These are phyloP conservation scores for Scaptodrosophila latifasciaeformis DNA, from an alignment of 2,888 invertebrate species.

Conservation along the genomic window DNA sequence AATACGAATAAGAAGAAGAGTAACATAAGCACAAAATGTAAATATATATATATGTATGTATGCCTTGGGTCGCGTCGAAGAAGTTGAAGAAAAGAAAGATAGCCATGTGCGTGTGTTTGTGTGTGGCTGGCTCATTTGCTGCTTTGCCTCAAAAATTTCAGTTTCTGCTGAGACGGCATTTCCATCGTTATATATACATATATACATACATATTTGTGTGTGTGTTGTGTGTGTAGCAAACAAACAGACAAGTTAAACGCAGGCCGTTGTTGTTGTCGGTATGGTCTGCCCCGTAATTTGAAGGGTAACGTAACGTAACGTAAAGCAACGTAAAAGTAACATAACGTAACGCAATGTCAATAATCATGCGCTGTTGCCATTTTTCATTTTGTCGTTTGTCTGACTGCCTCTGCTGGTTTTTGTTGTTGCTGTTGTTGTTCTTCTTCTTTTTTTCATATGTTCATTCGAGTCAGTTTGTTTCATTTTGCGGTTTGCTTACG, in stretches of 20 bases:
- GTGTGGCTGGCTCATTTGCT: slow-evolving; percentile 31
- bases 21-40: neutral
- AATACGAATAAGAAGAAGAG: slow-evolving; percentile 6
- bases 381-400: slow-evolving; percentile 44
- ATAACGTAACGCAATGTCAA: slow-evolving; percentile 63
- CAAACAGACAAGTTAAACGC: slow-evolving; percentile 6
- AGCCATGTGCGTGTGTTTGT: neutral
- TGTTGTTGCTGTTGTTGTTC: slow-evolving; percentile 26
- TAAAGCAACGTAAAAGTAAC: no score
- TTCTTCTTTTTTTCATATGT: slow-evolving; percentile 40
- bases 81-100: neutral
- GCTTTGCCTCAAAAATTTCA: slow-evolving; percentile 55
- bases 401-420: slow-evolving; percentile 19
- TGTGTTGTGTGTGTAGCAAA: slow-evolving; percentile 13
- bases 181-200: neutral
- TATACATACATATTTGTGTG: neutral
- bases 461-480: slow-evolving; percentile 42
- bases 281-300: no score
- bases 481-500: slow-evolving; percentile 56
- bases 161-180: slow-evolving; percentile 50
- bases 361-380: slow-evolving; percentile 62
- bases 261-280: no score
- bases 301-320: no score
- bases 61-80: neutral
- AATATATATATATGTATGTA: neutral